A percentile compares a stretch with the other conserved stretches of the same genome.
Conservation (phyloP, 1,140 invertebrate species). For the Adoxophyes honmai region DNA sequence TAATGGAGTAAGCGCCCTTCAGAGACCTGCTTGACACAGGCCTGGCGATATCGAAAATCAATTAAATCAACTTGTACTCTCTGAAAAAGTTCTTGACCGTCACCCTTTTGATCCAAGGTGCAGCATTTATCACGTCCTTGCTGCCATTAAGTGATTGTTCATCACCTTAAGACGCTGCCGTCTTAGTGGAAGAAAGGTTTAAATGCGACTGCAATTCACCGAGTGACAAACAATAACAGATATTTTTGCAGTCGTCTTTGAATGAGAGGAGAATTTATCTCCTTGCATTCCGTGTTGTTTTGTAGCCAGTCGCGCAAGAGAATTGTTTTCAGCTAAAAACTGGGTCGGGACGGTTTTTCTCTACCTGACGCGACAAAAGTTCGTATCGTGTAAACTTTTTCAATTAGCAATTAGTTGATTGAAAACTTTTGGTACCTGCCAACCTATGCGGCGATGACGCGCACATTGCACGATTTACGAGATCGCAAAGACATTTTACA, state of each 20-base stretch:
- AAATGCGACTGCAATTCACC: no score
- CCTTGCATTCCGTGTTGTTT: slow-evolving; percentile 13
- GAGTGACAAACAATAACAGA: no score
- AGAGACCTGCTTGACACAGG: slow-evolving; percentile 12
- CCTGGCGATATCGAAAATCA: slow-evolving; percentile 15
- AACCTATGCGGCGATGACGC: slow-evolving; percentile 22
- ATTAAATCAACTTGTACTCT: not conserved
- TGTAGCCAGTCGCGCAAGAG: not conserved
- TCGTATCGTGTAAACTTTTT: slow-evolving; percentile 44
- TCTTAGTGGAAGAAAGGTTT: no score
- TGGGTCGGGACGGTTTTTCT: slow-evolving; percentile 39
- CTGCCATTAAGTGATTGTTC: no score
- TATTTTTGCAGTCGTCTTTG: no score
- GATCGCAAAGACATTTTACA: slow-evolving; percentile 62
- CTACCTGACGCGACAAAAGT: slow-evolving; percentile 33
- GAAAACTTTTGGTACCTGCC: slow-evolving; percentile 36
- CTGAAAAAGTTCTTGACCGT: not conserved
- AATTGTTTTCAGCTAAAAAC: slow-evolving; percentile 35
- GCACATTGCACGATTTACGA: slow-evolving; percentile 46
- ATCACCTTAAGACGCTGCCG: no score
- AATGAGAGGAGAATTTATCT: not conserved
- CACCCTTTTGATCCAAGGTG: no score
- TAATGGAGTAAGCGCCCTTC: slow-evolving; percentile 31
- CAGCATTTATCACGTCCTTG: no score
- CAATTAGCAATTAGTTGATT: slow-evolving; percentile 68